phyloP scores from a whole-genome alignment of 2,113 vertebrate species.

The Choloepus hoffmanni region DNA sequence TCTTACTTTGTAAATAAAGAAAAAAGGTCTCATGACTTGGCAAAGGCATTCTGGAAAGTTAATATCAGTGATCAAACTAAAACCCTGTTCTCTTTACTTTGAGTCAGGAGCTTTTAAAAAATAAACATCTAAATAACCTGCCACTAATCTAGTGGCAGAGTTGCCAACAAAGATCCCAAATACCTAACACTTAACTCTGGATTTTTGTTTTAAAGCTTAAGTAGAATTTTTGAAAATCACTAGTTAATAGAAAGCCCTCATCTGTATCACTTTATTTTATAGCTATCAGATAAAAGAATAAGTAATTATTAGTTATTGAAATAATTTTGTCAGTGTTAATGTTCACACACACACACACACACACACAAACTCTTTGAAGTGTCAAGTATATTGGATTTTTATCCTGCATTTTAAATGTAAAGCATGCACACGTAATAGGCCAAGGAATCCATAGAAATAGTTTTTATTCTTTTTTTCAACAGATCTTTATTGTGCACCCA shows the following conservation, averaged over 20 bases:
- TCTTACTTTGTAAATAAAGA: conserved; percentile 27
- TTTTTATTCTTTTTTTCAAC: conserved; percentile 5
- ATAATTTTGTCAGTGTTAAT: conserved; percentile 37
- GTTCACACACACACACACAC: background rate
- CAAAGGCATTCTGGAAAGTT: background rate
- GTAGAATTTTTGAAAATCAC: conserved; percentile 10
- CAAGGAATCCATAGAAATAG: background rate
- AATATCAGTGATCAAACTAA: background rate
- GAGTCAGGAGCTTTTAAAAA: background rate
- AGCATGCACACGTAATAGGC: background rate
- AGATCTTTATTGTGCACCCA: background rate
- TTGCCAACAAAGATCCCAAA: conserved; percentile 2
- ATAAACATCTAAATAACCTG: background rate
- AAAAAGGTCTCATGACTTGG: background rate
- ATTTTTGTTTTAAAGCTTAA: conserved; percentile 47
- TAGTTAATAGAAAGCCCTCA: background rate
- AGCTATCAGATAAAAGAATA: background rate
- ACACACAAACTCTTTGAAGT: background rate
- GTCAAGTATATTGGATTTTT: conserved; percentile 11
- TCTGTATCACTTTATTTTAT: conserved; percentile 11
- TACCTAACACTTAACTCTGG: conserved; percentile 22
- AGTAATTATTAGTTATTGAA: background rate
- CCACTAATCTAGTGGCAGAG: background rate
- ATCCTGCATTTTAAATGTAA: conserved; percentile 21
- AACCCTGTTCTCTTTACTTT: background rate